Evolutionary conservation across 2,797 vertebrate genomes (phyloP).

Genomic region (Falco cherrug): DNA sequence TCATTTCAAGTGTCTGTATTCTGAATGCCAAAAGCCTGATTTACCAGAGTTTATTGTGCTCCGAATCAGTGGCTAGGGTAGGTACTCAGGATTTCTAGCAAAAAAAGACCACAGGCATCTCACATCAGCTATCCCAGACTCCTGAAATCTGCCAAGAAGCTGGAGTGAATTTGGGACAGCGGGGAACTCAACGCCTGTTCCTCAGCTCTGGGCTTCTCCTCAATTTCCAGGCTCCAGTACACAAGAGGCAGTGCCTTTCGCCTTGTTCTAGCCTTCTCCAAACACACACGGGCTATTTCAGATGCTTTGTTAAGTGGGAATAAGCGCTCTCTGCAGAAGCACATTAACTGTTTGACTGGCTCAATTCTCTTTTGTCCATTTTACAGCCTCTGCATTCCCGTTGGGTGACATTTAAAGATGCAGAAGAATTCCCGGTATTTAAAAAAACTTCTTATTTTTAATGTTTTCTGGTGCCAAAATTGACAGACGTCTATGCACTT

Average conservation of each 20-base stretch:
- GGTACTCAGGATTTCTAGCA: slow-evolving; percentile 15
- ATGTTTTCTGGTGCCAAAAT: slow-evolving; percentile 54
- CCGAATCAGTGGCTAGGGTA: not conserved
- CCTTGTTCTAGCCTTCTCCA: slow-evolving; percentile 2
- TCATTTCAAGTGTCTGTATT: slow-evolving; percentile 25
- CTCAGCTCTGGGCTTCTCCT: not conserved
- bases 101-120: slow-evolving; percentile 15
- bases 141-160: not conserved
- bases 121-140: not conserved
- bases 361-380: slow-evolving; percentile 11
- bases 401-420: slow-evolving; percentile 13
- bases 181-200: not conserved
- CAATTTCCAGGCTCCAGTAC: not conserved
- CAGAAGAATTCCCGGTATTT: slow-evolving; percentile 45
- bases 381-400: slow-evolving; percentile 33
- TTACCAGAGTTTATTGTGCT: slow-evolving; percentile 10
- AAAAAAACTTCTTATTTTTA: slow-evolving; percentile 33
- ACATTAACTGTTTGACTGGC: not conserved
- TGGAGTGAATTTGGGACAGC: not conserved
- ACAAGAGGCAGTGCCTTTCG: not conserved
- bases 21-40: slow-evolving; percentile 12
- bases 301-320: not conserved
- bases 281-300: not conserved
- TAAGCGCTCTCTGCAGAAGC: not conserved
- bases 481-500: slow-evolving; percentile 13